phyloP scores from a whole-genome alignment of 2,888 invertebrate genomes.

The Phyllotreta striolata region DNA sequence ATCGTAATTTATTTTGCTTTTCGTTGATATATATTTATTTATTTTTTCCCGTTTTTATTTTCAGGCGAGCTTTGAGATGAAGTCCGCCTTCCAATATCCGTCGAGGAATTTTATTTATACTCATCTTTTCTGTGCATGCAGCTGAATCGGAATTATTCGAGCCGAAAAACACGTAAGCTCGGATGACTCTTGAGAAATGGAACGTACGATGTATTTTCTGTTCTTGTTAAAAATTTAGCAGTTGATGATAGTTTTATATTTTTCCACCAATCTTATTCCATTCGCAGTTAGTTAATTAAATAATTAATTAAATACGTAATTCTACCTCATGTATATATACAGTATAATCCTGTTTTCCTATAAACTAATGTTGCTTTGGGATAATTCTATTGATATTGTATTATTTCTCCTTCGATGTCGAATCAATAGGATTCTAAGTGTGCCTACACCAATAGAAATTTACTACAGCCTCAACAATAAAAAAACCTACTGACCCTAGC shows the following conservation, averaged over 20 bases:
- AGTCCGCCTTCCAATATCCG: slow-evolving; percentile 40
- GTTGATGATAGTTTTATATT: too few relatives aligned
- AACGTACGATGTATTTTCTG: slow-evolving; percentile 22
- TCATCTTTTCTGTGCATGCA: slow-evolving; percentile 38
- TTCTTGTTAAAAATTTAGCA: too few relatives aligned
- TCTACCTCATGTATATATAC: too few relatives aligned
- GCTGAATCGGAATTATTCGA: slow-evolving; percentile 46
- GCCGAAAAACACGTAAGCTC: slow-evolving; percentile 43
- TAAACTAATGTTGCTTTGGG: too few relatives aligned
- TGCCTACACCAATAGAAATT: neutral
- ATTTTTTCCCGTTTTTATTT: slow-evolving; percentile 36
- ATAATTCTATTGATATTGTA: too few relatives aligned
- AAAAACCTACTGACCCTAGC: neutral
- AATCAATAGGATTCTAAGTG: neutral
- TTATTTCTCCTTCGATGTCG: too few relatives aligned
- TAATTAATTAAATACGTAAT: too few relatives aligned
- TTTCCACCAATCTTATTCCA: too few relatives aligned
- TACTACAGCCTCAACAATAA: neutral
- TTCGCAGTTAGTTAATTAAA: too few relatives aligned
- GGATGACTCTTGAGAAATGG: slow-evolving; percentile 43
- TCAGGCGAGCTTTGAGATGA: slow-evolving; percentile 38
- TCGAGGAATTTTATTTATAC: slow-evolving; percentile 42
- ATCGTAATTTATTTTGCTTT: slow-evolving; percentile 50
- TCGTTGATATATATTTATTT: slow-evolving; percentile 24
- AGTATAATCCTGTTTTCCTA: too few relatives aligned